Percentiles rank a stretch among this genome's conserved stretches.
These are phyloP conservation scores for Pseudorectes ferrugineus DNA, from an alignment of 2,113 vertebrate species.

Conservation along the genomic window DNA sequence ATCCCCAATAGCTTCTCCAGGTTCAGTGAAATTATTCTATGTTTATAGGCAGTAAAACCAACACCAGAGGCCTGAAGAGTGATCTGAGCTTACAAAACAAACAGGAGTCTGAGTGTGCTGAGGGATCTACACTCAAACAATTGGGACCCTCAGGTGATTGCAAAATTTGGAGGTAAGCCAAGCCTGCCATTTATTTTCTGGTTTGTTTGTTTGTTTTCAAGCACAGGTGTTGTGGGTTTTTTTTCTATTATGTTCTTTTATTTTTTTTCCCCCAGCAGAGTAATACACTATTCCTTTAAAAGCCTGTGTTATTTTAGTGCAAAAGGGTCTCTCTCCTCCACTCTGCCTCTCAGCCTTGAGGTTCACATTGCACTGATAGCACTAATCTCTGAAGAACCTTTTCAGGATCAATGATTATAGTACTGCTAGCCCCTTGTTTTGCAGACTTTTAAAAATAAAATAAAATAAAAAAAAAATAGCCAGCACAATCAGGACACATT, in stretches of 20 bases:
- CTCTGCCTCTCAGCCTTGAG: slow-evolving; percentile 50
- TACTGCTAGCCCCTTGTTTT: slow-evolving; percentile 77
- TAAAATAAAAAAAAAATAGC: slow-evolving; percentile 29
- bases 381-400: slow-evolving; percentile 73
- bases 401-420: slow-evolving; percentile 82
- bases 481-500: slow-evolving; percentile 76
- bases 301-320: slow-evolving; percentile 38
- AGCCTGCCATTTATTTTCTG: neutral
- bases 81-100: slow-evolving; percentile 22
- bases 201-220: slow-evolving; percentile 13
- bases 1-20: neutral
- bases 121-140: neutral
- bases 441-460: slow-evolving; percentile 76
- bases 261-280: neutral
- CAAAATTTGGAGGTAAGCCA: neutral
- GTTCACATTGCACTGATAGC: slow-evolving; percentile 68
- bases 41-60: neutral
- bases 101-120: neutral
- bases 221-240: neutral
- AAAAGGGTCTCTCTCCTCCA: slow-evolving; percentile 44
- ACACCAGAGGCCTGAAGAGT: neutral
- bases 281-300: slow-evolving; percentile 29
- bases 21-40: neutral
- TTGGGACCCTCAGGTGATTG: neutral
- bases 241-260: neutral